Base-by-base conservation (phyloP, 2,113 vertebrate species). In the Gymnogyps californianus region DNA sequence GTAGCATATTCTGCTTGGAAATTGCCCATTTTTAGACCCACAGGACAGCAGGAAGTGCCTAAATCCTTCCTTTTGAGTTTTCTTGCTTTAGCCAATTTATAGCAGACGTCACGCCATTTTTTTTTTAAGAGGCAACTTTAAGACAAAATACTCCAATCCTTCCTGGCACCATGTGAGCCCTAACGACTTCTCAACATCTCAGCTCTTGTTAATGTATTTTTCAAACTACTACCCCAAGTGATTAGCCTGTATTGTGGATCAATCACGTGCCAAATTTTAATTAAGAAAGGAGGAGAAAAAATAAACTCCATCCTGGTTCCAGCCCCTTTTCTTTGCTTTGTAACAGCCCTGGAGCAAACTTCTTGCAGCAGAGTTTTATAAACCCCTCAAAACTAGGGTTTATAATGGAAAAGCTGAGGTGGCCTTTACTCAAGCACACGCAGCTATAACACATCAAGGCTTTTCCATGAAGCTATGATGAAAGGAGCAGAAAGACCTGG, bases 361-460 rank as follows among this genome's bases (percentile, higher is more conserved):
- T 97, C 79, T 93, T 95, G 95, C 90, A 92, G 95, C 95, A 95
- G 81, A 95, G 93, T 96, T 98, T 98, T 97, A 98, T 97, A 98
- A 97, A 97, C 95, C 96, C 91, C 95, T 97, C 95, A 94, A 98
- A 98, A 98, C 89, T 91, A 91, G 91, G 93, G 96, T 98, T 98
- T 97, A 96, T 97, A 97, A 97, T 91, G 96, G 97, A 98, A 98
- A 98, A 97, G 95, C 95, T 98, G 97, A 97, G 95, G 97, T 96
- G 97, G 97, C 96, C 96, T 96, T 96, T 96, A 84, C 84, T 97
- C 83, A 54, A 96, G 93, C 81, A 78, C 92, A 96, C 86, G 55
- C 93, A 94, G 96, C 96, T 97, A 96, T 97, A 97, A 97, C 96
- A 97, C 97, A 98, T 98, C 95, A 98, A 97, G 97, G 96, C 93